Percentiles rank a stretch among this genome's conserved stretches.
phyloP scores from a whole-genome alignment of 2,888 invertebrate species.

The Ptilodon capucinus region DNA sequence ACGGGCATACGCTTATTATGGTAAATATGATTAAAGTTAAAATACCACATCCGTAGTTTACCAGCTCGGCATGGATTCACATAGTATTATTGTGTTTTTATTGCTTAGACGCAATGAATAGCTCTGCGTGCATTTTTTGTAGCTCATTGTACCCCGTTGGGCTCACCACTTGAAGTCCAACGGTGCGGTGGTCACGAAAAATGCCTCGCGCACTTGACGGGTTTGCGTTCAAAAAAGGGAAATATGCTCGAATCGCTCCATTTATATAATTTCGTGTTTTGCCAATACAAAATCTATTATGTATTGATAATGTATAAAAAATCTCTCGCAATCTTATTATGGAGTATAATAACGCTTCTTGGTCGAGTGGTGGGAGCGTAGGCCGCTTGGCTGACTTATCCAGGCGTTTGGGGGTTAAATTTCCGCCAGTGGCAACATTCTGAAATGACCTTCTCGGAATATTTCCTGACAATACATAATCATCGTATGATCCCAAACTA shows the following conservation, averaged over 20 bases:
- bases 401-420: too few relatives aligned
- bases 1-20: too few relatives aligned
- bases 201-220: constrained; percentile 52
- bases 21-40: too few relatives aligned
- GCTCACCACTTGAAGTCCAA: constrained; percentile 65
- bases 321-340: constrained; percentile 10
- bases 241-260: constrained; percentile 57
- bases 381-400: too few relatives aligned
- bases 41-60: constrained; percentile 42
- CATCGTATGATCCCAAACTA: too few relatives aligned
- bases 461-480: too few relatives aligned
- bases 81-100: constrained; percentile 75
- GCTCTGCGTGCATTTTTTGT: constrained; percentile 75
- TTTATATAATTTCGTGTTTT: constrained; percentile 29
- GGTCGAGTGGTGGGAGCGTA: too few relatives aligned
- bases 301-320: constrained; percentile 24
- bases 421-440: too few relatives aligned
- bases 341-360: constrained; percentile 1
- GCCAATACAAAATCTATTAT: constrained; percentile 39
- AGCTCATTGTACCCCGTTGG: constrained; percentile 51
- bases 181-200: constrained; percentile 73
- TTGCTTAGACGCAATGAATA: constrained; percentile 69
- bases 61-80: constrained; percentile 27
- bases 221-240: constrained; percentile 48
- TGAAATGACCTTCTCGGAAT: too few relatives aligned